Conservation (phyloP, 1,140 invertebrate species). For the Platyscapa corneri region DNA sequence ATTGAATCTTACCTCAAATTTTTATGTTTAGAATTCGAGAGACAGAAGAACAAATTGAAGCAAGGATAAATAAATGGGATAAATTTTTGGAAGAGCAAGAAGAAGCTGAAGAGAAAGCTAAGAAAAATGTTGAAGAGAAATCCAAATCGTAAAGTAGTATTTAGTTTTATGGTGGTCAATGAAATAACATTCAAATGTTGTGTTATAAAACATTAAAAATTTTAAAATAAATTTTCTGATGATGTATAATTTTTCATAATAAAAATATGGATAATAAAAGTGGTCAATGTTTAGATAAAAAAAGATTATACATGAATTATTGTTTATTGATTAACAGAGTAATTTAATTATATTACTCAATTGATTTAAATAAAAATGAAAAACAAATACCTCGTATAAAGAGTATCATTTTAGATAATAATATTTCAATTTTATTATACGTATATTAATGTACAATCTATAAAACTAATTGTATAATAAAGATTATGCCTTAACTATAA, state of each 20-base stretch:
- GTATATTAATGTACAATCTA: background rate
- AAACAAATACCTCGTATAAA: background rate
- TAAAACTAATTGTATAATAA: background rate
- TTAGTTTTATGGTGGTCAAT: background rate
- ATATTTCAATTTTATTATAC: background rate
- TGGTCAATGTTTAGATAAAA: background rate
- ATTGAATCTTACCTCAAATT: background rate
- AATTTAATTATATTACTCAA: background rate
- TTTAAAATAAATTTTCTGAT: background rate
- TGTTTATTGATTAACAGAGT: background rate
- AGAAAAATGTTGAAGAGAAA: slow-evolving; percentile 25
- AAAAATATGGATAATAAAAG: background rate
- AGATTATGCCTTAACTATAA: background rate
- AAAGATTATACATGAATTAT: background rate
- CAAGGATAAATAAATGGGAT: slow-evolving; percentile 91
- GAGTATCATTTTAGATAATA: background rate
- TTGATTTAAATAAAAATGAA: background rate
- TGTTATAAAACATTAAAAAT: background rate
- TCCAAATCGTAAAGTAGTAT: slow-evolving; percentile 2
- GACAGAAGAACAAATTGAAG: slow-evolving; percentile 89
- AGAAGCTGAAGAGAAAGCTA: slow-evolving; percentile 48
- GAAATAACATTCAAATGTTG: background rate
- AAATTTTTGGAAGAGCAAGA: slow-evolving; percentile 81
- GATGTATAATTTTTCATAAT: background rate
- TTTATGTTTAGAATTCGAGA: slow-evolving; percentile 82